Conservation (phyloP, 2,113 vertebrate genomes). For the Phoenicopterus ruber region DNA sequence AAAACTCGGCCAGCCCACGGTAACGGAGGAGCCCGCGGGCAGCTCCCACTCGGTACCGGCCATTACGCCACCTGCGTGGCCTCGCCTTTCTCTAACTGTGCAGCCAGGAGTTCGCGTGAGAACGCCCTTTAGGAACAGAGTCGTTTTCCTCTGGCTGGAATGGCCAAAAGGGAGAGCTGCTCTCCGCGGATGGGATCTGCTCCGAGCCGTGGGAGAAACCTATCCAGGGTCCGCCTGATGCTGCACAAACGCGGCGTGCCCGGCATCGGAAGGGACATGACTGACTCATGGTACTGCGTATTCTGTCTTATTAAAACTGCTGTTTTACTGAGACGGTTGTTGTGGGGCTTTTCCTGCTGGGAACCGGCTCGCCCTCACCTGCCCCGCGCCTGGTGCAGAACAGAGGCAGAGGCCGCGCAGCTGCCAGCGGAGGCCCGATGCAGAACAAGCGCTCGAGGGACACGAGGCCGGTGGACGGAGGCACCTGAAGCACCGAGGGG, state of each 20-base stretch:
- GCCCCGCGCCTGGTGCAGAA: background rate
- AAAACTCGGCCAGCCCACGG: background rate
- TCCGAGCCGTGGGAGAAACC: background rate
- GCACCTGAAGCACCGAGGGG: rapidly evolving
- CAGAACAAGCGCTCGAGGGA: no score
- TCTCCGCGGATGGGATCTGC: background rate
- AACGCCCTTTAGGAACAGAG: background rate
- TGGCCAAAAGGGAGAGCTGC: background rate
- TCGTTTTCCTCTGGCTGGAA: background rate
- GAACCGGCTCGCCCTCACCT: rapidly evolving
- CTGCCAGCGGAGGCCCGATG: no score
- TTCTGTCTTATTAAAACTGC: background rate
- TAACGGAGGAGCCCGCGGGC: background rate
- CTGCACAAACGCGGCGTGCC: rapidly evolving
- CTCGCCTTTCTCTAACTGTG: background rate
- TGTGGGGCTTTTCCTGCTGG: background rate
- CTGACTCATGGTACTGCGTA: background rate
- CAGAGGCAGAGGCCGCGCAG: background rate
- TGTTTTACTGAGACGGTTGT: background rate
- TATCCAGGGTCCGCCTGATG: background rate
- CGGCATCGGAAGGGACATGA: background rate
- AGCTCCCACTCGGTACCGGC: rapidly evolving
- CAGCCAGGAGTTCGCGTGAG: background rate
- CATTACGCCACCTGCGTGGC: background rate
- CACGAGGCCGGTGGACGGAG: rapidly evolving